Evolutionary conservation across 2,797 vertebrate genomes (phyloP).

Genomic region (Lates japonicus): DNA sequence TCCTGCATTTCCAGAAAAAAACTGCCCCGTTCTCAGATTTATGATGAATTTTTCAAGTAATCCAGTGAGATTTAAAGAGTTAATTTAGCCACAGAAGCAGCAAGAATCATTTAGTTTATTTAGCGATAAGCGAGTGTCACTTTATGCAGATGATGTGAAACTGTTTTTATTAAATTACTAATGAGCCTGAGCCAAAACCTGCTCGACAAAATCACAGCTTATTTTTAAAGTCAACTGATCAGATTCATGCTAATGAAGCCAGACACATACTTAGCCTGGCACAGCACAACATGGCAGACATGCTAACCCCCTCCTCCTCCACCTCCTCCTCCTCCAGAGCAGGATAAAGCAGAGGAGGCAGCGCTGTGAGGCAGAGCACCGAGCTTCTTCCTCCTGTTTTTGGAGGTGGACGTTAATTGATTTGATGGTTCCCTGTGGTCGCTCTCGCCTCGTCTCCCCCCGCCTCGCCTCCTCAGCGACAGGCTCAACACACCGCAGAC

Average conservation of each 20-base stretch:
- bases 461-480: constrained; percentile 49
- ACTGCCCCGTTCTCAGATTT: too few species aligned
- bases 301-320: not conserved
- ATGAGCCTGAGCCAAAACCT: not conserved
- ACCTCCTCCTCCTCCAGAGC: not conserved
- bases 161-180: too few species aligned
- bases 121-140: too few species aligned
- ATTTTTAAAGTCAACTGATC: constrained; percentile 1
- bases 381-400: constrained; percentile 76
- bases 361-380: constrained; percentile 77
- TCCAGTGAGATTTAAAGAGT: too few species aligned
- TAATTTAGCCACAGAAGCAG: too few species aligned
- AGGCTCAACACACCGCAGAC: constrained; percentile 53
- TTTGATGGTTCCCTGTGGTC: constrained; percentile 93
- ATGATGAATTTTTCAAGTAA: too few species aligned
- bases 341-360: not conserved
- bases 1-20: too few species aligned
- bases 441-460: constrained; percentile 64
- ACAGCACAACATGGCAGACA: not conserved
- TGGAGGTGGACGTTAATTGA: constrained; percentile 95
- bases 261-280: constrained; percentile 7
- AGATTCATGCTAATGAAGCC: constrained; percentile 16
- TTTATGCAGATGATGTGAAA: too few species aligned
- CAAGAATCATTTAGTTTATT: too few species aligned
- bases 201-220: not conserved